Percentiles rank a stretch among this genome's conserved stretches.
These are phyloP conservation scores for Dasypolia templi DNA, from an alignment of 2,888 invertebrate species.

Conservation along the genomic window DNA sequence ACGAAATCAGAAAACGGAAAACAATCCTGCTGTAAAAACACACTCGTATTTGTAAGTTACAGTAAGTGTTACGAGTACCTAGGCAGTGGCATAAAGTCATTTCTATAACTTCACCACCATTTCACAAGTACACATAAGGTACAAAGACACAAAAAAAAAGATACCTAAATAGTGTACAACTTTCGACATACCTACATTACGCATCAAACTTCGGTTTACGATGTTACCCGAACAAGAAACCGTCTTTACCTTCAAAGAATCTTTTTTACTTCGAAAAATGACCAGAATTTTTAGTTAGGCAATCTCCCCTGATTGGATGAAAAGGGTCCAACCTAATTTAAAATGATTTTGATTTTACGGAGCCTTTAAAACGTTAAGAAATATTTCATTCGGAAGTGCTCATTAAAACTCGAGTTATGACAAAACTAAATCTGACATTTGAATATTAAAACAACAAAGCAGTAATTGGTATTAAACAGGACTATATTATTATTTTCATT, in stretches of 20 bases:
- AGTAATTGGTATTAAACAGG: no score
- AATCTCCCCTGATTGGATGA: slow-evolving; percentile 49
- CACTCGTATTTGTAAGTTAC: background rate
- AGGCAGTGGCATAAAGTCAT: background rate
- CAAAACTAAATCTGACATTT: background rate
- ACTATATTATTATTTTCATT: no score
- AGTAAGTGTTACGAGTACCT: background rate
- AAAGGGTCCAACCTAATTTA: slow-evolving; percentile 45
- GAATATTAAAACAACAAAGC: no score
- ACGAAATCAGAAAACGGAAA: background rate
- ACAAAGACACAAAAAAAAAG: no score
- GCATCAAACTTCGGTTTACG: slow-evolving; percentile 46
- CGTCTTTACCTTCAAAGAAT: slow-evolving; percentile 42
- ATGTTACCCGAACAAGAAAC: slow-evolving; percentile 18
- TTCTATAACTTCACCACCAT: background rate
- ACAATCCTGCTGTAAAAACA: background rate
- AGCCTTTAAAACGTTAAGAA: slow-evolving; percentile 19
- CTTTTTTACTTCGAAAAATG: slow-evolving; percentile 51
- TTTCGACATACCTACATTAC: slow-evolving; percentile 16
- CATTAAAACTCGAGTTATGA: slow-evolving; percentile 2
- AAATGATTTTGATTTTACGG: slow-evolving; percentile 48
- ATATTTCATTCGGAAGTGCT: slow-evolving; percentile 20
- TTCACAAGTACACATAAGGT: background rate
- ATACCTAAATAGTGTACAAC: slow-evolving; percentile 17
- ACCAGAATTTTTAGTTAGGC: slow-evolving; percentile 37